Conservation (phyloP, 2,113 vertebrate genomes). For the Clarias gariepinus region DNA sequence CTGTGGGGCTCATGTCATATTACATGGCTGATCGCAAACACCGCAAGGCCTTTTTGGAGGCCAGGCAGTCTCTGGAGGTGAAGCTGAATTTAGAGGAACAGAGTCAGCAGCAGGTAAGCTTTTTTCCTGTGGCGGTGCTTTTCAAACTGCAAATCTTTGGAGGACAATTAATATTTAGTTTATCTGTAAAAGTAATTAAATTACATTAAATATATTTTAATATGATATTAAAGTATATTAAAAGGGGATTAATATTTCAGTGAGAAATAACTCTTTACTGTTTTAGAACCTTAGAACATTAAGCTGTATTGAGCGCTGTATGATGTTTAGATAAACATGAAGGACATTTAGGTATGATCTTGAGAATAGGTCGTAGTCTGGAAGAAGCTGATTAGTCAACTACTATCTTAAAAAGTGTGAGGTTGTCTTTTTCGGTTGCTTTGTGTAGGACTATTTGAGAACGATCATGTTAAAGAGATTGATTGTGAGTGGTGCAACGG, state of each 20-base stretch:
- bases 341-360: background rate
- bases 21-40: slow-evolving; percentile 97
- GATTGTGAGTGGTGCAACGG: background rate
- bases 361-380: background rate
- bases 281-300: background rate
- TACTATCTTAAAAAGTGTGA: background rate
- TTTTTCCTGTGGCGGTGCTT: background rate
- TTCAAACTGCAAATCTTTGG: background rate
- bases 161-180: background rate
- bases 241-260: background rate
- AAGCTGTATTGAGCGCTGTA: background rate
- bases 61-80: slow-evolving; percentile 92
- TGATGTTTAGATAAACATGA: background rate
- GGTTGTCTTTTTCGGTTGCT: background rate
- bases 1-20: slow-evolving; percentile 92
- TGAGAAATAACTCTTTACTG: background rate
- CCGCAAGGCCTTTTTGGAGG: slow-evolving; percentile 94
- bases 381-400: background rate
- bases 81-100: slow-evolving; percentile 97
- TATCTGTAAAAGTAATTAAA: background rate
- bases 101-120: slow-evolving; percentile 91
- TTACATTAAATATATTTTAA: no score
- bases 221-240: no score
- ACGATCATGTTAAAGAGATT: background rate
- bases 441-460: background rate